Conservation (phyloP, 2,888 invertebrate species). For the Theodoxus fluviatilis region DNA sequence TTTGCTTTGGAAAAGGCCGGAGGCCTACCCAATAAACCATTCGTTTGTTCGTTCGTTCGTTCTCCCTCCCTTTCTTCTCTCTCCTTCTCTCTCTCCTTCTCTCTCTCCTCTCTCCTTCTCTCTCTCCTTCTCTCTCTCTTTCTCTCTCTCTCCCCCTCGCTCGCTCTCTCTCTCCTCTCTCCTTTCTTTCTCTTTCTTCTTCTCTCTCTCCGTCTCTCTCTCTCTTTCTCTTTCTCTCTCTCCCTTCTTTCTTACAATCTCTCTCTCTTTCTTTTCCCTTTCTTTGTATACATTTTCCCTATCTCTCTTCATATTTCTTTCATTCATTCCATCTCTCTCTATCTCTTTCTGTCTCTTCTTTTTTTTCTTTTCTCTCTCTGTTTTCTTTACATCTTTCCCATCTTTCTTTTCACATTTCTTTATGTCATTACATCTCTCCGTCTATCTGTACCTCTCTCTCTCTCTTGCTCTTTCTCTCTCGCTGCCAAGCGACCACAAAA, state of each 20-base stretch:
- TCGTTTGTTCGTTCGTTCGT: too few species aligned
- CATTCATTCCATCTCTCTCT: constrained; percentile 4
- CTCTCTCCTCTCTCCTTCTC: too few species aligned
- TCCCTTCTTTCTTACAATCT: neutral
- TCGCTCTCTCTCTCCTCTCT: neutral
- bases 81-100: too few species aligned
- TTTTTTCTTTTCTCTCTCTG: neutral
- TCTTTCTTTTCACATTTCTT: neutral
- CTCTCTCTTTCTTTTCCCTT: neutral
- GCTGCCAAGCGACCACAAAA: neutral
- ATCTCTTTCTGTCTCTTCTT: constrained; percentile 14
- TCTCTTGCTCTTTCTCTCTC: constrained; percentile 3
- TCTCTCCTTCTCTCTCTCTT: neutral
- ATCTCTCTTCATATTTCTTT: neutral
- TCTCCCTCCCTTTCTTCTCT: too few species aligned
- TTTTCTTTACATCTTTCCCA: neutral
- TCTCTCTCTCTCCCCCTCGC: constrained; percentile 5
- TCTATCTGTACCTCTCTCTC: constrained; percentile 10
- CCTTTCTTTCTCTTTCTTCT: neutral
- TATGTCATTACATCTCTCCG: neutral
- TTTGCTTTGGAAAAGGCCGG: too few species aligned
- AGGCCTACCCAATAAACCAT: too few species aligned
- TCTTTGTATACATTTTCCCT: neutral
- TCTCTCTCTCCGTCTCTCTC: neutral
- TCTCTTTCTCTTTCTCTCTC: constrained; percentile 7